A percentile compares a stretch with the other conserved stretches of the same genome.
Evolutionary conservation across 2,797 vertebrate genomes (phyloP).

Genomic region (Acomys russatus): DNA sequence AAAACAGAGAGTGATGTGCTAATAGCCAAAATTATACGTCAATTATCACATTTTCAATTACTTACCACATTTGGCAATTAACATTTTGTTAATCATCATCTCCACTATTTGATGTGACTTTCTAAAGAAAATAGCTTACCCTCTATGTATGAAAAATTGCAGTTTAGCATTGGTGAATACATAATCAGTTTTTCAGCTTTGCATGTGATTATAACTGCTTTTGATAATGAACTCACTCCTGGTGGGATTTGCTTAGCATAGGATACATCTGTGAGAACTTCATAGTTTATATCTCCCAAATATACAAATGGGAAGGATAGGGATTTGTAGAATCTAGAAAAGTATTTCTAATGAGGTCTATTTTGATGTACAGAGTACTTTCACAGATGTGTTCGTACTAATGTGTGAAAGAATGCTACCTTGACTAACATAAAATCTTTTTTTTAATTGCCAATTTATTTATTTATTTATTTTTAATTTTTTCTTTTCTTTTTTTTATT

Average conservation of each 20-base stretch:
- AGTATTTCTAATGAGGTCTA: constrained; percentile 54
- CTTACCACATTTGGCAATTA: constrained; percentile 82
- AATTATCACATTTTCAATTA: constrained; percentile 86
- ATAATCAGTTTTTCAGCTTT: constrained; percentile 79
- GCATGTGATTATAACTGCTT: constrained; percentile 73
- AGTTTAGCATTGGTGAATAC: constrained; percentile 83
- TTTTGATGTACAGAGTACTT: constrained; percentile 55
- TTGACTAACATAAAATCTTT: constrained; percentile 45
- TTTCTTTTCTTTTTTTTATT: no score
- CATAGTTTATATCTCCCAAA: not conserved
- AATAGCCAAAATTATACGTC: constrained; percentile 84
- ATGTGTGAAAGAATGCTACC: constrained; percentile 31
- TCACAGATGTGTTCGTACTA: constrained; percentile 14
- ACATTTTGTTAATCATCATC: constrained; percentile 85
- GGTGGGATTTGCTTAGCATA: constrained; percentile 49
- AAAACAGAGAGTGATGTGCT: constrained; percentile 73
- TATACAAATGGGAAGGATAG: constrained; percentile 24
- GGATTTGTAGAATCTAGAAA: constrained; percentile 35
- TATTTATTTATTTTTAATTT: no score
- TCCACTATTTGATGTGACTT: constrained; percentile 82
- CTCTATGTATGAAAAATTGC: constrained; percentile 80
- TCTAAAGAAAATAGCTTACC: constrained; percentile 82
- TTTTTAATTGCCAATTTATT: no score
- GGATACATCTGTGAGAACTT: constrained; percentile 16
- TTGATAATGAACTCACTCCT: constrained; percentile 78